Evolutionary conservation across 2,888 invertebrate genomes (phyloP), one percentile per base, ranked within the genome.

Genomic region (Adineta ricciae): DNA sequence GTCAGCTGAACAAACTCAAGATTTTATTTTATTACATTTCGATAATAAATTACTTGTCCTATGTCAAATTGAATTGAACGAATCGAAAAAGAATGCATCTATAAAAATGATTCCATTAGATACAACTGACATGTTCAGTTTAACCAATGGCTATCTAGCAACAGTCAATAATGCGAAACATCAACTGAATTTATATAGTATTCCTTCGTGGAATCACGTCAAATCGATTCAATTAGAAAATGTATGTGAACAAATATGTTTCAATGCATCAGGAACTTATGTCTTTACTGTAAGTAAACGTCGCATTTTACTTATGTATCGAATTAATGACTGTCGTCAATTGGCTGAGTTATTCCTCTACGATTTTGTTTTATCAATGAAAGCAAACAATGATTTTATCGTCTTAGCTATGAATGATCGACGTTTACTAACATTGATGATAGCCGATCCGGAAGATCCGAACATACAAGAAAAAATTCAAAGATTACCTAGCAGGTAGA

Each of bases 381-480:
- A 27, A 41, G 27, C 50, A 2, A 84, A 46, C 21, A 7, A 83
- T 24, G n/a, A 73, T 38, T 84, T 54, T 84, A 11, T 84, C 54
- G 52, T 82, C 56, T 82, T 84, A 14, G 41, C 24, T 56, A 84
- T 84, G 84, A 82, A 84, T 41, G 84, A 84, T 46, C 54, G 82
- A 46, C 52, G 84, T 16, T 54, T 84, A 56, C 24, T 84, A 41
- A 73, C 84, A n/a, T 54, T 84, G n/a, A 54, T 84, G 32, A 41
- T 84, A 41, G 82, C 82, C 8, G 82, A 84, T 54, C 82, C 82
- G 11, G 27, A 84, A 21, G 54, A 41, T 46, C 4, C 36, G 9
- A 32, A 64, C 32, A 19, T 64, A 16, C 64, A 64, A 64, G 19
- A 64, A 32, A 64, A 64, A 64, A 64, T 64, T 64, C 64, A 64